Evolutionary conservation across 2,888 invertebrate genomes (phyloP).

Genomic region (Lasioglossum lativentre): DNA sequence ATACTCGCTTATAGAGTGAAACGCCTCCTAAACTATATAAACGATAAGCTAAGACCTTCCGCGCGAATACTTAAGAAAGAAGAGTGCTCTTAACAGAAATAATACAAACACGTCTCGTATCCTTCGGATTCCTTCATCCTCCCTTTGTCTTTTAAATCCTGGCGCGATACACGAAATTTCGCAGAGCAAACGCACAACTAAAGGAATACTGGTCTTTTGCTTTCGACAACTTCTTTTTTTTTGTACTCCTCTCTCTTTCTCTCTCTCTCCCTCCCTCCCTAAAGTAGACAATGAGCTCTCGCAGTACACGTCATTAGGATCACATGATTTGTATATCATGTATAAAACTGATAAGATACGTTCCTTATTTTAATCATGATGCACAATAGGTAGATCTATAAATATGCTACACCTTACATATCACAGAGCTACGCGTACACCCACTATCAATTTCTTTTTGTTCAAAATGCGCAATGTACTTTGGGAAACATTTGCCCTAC

Average conservation of each 20-base stretch:
- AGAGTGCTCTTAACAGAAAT: slow-evolving; percentile 32
- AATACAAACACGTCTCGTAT: slow-evolving; percentile 35
- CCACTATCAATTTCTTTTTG: slow-evolving; percentile 76
- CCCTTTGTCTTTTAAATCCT: not conserved
- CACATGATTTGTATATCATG: slow-evolving; percentile 79
- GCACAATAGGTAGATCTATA: slow-evolving; percentile 80
- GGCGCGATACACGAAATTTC: slow-evolving; percentile 36
- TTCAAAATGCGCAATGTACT: slow-evolving; percentile 57
- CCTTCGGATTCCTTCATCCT: slow-evolving; percentile 1
- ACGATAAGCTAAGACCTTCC: not conserved
- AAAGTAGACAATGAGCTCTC: slow-evolving; percentile 60
- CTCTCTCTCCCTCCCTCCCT: slow-evolving; percentile 10
- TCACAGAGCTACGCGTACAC: slow-evolving; percentile 85
- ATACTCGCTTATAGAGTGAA: slow-evolving; percentile 26
- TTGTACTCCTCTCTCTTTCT: not conserved
- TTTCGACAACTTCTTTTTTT: slow-evolving; percentile 32
- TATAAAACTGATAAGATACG: slow-evolving; percentile 79
- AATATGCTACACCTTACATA: slow-evolving; percentile 85
- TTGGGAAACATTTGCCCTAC: slow-evolving; percentile 22
- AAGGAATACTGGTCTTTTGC: slow-evolving; percentile 59
- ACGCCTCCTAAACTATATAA: slow-evolving; percentile 23
- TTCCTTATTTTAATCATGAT: slow-evolving; percentile 79
- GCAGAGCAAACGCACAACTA: slow-evolving; percentile 36
- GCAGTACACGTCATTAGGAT: slow-evolving; percentile 73
- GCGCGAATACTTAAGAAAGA: slow-evolving; percentile 21